Conservation (phyloP, 2,113 vertebrate genomes). For the Protomyctophum bolini region DNA sequence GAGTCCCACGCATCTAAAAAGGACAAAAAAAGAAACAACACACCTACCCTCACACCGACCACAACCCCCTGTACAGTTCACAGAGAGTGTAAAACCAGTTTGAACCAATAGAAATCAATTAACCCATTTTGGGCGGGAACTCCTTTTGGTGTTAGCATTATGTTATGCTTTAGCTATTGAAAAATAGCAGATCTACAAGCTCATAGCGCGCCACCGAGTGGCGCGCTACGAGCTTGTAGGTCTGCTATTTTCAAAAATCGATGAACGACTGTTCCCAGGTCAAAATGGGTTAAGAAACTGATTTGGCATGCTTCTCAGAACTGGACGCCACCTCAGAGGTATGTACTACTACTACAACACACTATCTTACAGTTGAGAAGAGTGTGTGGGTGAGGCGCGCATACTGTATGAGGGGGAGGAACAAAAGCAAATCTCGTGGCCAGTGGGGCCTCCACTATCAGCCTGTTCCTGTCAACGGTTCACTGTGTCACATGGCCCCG, state of each 20-base stretch:
- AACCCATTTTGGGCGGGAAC: too few relatives aligned
- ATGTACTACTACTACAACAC: conserved; percentile 34
- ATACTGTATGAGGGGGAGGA: conserved; percentile 30
- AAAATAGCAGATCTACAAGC: too few relatives aligned
- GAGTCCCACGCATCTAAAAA: conserved; percentile 41
- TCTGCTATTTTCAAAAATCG: too few relatives aligned
- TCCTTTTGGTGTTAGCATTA: too few relatives aligned
- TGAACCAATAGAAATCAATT: not conserved
- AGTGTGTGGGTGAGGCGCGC: conserved; percentile 40
- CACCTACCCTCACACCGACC: too few relatives aligned
- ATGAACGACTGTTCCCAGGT: too few relatives aligned
- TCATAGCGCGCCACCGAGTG: too few relatives aligned
- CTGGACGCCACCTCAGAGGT: conserved; percentile 31
- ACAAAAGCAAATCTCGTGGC: conserved; percentile 66
- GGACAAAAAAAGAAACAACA: not conserved
- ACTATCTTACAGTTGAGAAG: conserved; percentile 50
- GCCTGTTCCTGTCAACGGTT: conserved; percentile 64
- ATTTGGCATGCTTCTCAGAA: not conserved
- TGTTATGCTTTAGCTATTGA: too few relatives aligned
- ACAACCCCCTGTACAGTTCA: too few relatives aligned
- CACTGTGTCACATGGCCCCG: conserved; percentile 56
- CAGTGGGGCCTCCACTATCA: conserved; percentile 60
- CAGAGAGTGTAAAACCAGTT: too few relatives aligned
- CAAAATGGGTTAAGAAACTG: too few relatives aligned
- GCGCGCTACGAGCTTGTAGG: too few relatives aligned